Evolutionary conservation across 2,113 vertebrate genomes (phyloP).

Genomic region (Rousettus leschenaultii): DNA sequence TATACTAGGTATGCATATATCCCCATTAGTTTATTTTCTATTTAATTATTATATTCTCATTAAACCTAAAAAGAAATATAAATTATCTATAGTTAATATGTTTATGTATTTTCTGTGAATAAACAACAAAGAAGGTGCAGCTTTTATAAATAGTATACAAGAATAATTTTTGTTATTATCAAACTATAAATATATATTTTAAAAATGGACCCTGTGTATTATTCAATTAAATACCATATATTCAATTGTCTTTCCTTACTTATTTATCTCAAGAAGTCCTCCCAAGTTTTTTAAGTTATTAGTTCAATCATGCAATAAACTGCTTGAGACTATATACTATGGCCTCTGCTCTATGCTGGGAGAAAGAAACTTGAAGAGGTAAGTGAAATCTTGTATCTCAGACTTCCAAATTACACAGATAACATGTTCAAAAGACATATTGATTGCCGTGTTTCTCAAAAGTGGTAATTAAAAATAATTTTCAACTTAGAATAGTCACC

Average conservation of each 20-base stretch:
- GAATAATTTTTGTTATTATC: background rate
- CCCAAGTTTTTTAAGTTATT: background rate
- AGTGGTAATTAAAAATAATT: background rate
- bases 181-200: background rate
- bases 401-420: background rate
- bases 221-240: background rate
- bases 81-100: background rate
- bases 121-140: background rate
- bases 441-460: background rate
- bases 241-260: background rate
- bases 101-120: background rate
- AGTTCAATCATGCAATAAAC: background rate
- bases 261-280: background rate
- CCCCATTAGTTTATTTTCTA: background rate
- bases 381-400: background rate
- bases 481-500: background rate
- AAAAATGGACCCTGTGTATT: background rate
- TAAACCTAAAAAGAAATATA: background rate
- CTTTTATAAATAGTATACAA: conserved; percentile 26
- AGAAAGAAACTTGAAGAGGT: background rate
- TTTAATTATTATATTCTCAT: background rate
- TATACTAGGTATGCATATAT: background rate
- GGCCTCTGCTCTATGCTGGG: background rate
- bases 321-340: background rate
- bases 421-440: background rate